These are phyloP conservation scores for Oncorhynchus gorbuscha DNA, from an alignment of 2,113 vertebrate species.

Conservation along the genomic window DNA sequence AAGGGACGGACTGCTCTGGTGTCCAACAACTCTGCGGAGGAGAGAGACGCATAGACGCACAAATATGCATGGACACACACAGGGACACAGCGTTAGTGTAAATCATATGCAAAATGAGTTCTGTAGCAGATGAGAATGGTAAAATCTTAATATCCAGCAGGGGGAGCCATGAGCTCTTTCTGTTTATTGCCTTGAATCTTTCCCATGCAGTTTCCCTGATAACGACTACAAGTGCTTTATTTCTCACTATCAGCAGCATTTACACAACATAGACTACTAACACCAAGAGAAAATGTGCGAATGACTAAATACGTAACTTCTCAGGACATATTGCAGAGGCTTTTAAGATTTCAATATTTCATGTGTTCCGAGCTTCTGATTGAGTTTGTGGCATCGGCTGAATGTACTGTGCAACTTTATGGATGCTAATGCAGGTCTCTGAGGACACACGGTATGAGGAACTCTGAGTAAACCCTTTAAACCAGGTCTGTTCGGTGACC, in stretches of 20 bases:
- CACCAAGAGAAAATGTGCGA: constrained; percentile 62
- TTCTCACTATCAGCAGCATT: constrained; percentile 39
- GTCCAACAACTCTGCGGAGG: constrained; percentile 76
- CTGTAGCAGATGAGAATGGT: too few relatives aligned
- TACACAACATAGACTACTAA: not conserved
- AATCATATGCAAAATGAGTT: not conserved
- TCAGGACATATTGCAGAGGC: constrained; percentile 58
- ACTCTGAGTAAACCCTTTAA: constrained; percentile 23
- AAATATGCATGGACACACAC: not conserved
- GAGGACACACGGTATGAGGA: constrained; percentile 61
- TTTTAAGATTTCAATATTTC: constrained; percentile 76
- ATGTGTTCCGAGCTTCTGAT: constrained; percentile 61
- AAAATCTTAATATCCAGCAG: constrained; percentile 17
- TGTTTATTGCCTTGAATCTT: not conserved
- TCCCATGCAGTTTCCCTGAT: constrained; percentile 21
- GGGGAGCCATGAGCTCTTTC: constrained; percentile 17
- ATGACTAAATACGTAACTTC: constrained; percentile 68
- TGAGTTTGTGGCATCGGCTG: constrained; percentile 55
- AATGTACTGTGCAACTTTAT: constrained; percentile 22
- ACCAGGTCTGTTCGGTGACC: not conserved
- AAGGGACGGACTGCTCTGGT: constrained; percentile 77
- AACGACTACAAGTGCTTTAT: constrained; percentile 43
- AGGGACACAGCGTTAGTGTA: not conserved
- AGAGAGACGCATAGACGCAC: not conserved
- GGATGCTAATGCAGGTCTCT: constrained; percentile 45